A percentile compares a stretch with the other conserved stretches of the same genome.
Conservation (phyloP, 2,113 vertebrate genomes). For the Gavialis gangeticus region DNA sequence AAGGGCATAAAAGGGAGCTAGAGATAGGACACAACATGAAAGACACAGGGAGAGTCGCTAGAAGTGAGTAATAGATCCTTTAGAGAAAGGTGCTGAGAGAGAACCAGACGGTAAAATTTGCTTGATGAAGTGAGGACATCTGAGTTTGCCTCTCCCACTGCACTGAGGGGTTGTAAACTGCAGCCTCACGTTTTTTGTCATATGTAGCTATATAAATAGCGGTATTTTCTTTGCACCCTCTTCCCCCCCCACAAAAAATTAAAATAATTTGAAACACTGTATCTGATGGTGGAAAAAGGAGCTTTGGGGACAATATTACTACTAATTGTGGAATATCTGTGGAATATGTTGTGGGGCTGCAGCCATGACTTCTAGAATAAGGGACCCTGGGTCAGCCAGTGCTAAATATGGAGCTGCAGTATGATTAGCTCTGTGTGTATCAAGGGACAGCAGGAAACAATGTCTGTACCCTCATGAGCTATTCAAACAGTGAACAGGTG, state of each 20-base stretch:
- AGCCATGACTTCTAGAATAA: background rate
- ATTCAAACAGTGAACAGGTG: background rate
- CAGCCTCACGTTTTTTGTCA: background rate
- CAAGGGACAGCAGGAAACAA: no score
- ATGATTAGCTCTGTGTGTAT: background rate
- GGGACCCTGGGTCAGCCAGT: background rate
- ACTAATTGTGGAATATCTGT: background rate
- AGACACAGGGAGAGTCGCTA: background rate
- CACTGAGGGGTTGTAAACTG: background rate
- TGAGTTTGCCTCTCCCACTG: background rate
- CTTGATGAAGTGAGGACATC: background rate
- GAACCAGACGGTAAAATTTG: background rate
- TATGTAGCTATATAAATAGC: background rate
- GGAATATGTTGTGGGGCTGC: background rate
- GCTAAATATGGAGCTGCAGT: background rate
- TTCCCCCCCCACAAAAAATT: no score
- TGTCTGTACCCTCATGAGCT: no score
- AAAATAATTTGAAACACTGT: background rate
- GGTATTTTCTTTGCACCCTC: background rate
- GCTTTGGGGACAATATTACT: background rate
- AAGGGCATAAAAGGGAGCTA: background rate
- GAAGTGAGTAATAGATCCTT: background rate
- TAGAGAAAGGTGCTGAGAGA: background rate
- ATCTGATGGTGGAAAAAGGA: background rate
- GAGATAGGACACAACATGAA: background rate